Evolutionary conservation across 2,113 vertebrate genomes (phyloP), one percentile per base, ranked within the genome.

Genomic region (Malurus cyaneus): DNA sequence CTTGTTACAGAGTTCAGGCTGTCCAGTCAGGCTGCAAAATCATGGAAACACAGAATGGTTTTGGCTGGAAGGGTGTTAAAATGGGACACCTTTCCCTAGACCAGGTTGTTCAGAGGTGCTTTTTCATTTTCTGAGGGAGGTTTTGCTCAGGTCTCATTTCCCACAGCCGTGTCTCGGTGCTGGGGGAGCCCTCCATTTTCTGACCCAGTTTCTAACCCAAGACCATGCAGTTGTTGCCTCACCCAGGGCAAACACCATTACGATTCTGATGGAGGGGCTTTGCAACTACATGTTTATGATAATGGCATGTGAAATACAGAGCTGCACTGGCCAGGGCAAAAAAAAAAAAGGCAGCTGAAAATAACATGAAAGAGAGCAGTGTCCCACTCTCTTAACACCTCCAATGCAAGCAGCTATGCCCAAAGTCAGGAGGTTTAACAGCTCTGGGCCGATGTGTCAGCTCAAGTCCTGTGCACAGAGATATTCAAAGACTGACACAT

Each of bases 401-500:
- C 21, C 39, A 66, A 67, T 12, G 25, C 25, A 52, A 67, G 79
- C 10, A 10, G 50, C 66, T 52, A 5, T 65, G 54, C 34, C 64
- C 57, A 56, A 82, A 92, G n/a, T 34, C 72, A 24, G 90, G 61
- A 91, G 57, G 47, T 84, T 94, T 88, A 88, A 69, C 61, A 65
- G 65, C 80, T 94, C 69, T 54, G 50, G 80, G 61, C 41, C 7
- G 6, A 15, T 16, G n/a, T 80, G 84, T 52, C 88, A 96, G 93
- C 82, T 69, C n/a, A 79, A 96, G 92, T 36, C 82, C 88, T 65
- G 72, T 36, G 61, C 65, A 66, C 42, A 28, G 34, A 94, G 67
- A 67, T 88, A 80, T 53, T 92, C 47, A 64, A 72, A 88, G 60
- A 52, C 87, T 93, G 87, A 92, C 90, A 93, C 25, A 18, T 84